Conservation (phyloP, 2,888 invertebrate genomes). For the Linyphia triangularis region DNA sequence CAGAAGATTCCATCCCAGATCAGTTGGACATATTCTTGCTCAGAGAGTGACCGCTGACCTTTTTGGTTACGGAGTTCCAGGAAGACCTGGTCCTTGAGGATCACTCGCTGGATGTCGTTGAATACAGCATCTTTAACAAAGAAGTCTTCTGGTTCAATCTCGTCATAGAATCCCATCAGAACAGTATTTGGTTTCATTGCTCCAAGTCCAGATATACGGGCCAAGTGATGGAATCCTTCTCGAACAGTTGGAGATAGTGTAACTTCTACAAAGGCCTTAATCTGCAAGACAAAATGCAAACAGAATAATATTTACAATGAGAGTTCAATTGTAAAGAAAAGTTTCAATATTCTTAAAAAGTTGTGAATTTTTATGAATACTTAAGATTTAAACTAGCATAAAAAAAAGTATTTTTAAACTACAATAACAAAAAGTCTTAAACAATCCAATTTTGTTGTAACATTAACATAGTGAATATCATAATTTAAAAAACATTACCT, state of each 20-base stretch:
- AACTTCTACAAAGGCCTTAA: conserved; percentile 97
- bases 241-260: conserved; percentile 91
- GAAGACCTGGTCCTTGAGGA: conserved; percentile 77
- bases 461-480: too few relatives aligned
- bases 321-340: neutral
- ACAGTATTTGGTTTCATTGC: conserved; percentile 99
- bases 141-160: conserved; percentile 86
- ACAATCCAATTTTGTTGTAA: too few relatives aligned
- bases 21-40: conserved; percentile 89
- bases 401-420: too few relatives aligned
- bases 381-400: neutral
- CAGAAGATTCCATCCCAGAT: conserved; percentile 89
- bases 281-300: conserved; percentile 80
- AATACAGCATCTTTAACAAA: conserved; percentile 81
- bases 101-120: conserved; percentile 72
- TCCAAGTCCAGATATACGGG: conserved; percentile 94
- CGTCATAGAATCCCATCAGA: conserved; percentile 94
- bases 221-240: conserved; percentile 94
- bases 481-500: too few relatives aligned
- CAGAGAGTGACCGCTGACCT: conserved; percentile 80
- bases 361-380: neutral
- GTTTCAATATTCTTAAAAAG: neutral
- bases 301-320: neutral
- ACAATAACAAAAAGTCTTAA: too few relatives aligned
- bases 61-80: conserved; percentile 83